Evolutionary conservation across 2,888 invertebrate genomes (phyloP), one percentile per base, ranked within the genome.

Genomic region (Melipona bicolor): DNA sequence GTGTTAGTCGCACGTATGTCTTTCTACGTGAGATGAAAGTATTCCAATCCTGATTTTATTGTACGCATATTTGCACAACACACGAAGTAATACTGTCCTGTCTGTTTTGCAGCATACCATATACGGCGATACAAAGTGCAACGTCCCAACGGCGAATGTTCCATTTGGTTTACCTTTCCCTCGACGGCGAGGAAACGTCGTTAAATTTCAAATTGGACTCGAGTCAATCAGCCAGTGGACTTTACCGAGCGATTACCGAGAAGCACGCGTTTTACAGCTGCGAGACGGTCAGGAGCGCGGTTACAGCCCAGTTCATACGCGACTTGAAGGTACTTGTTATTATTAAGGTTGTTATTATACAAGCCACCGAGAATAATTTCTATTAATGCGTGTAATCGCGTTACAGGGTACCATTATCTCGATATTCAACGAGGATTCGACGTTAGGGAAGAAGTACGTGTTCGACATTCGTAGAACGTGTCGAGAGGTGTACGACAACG

Each of bases 201-300:
- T 95, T 98, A 83, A 97, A 97, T 94, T 96, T 97, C 87, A 98
- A 98, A 94, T 96, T 98, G 95, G 97, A 97, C 90, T 97, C 97
- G 67, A 97, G 97, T 79, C 97, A 97, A 67, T 97, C 97, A 69
- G 98, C 98, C 1, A 97, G 97, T 68, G 97, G 97, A 59, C 95
- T 98, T 49, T 98, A 98, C 94, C 96, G 98, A 71, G 97, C 98
- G 43, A 97, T 98, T 87, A 98, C 98, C 0, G 98, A 98, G 95
- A 98, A 98, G 90, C 98, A 98, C 94, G 98, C 98, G 67, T 98
- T 98, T 95, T 98, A 98, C 95, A 98, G 98, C 94, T 98, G 98
- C 95, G 98, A 98, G 94, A 98, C 98, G 0, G 98, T 98, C 21
- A 96, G 98, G 67, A 97, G 96, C 85, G 98, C 97, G 81, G 98